phyloP scores from a whole-genome alignment of 2,113 vertebrate genomes.

The Callipepla californica region DNA sequence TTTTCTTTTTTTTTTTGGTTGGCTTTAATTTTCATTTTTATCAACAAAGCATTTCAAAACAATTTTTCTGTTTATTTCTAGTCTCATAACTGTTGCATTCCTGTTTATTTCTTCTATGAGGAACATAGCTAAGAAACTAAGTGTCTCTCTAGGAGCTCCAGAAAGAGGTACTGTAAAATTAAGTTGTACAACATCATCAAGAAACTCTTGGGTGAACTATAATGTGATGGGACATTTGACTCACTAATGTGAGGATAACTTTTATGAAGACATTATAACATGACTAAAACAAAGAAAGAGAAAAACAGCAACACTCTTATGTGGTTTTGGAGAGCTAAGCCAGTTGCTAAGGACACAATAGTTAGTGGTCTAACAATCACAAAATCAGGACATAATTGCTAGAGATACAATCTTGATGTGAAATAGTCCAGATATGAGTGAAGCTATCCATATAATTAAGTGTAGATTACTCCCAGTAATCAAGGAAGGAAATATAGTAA shows the following conservation, averaged over 20 bases:
- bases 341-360: background rate
- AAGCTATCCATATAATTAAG: background rate
- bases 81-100: background rate
- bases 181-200: background rate
- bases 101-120: background rate
- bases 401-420: background rate
- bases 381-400: background rate
- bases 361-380: background rate
- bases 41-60: background rate
- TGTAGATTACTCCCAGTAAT: background rate
- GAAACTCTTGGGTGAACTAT: background rate
- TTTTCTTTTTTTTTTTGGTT: background rate
- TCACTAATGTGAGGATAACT: background rate
- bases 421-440: background rate
- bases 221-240: background rate
- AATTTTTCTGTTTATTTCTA: background rate
- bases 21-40: background rate
- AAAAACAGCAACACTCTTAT: accelerated
- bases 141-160: background rate
- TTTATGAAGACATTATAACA: background rate
- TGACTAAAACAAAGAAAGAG: background rate
- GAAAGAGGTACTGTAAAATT: background rate
- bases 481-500: background rate
- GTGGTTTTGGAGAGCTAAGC: background rate
- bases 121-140: background rate